Conservation (phyloP, 2,797 vertebrate species). For the Tangara arthus region DNA sequence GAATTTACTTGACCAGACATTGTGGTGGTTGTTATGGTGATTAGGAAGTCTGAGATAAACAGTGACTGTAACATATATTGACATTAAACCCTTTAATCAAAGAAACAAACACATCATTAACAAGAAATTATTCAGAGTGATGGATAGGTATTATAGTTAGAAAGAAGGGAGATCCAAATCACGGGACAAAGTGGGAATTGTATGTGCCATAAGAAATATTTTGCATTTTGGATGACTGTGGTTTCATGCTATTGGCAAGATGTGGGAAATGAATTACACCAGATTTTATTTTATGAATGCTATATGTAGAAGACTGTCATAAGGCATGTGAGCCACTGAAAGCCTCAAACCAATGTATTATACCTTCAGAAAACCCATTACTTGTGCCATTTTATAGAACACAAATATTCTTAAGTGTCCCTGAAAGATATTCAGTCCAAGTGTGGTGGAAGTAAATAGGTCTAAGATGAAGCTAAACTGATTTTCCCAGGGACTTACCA, state of each 20-base stretch:
- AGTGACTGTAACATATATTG: background rate
- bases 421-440: background rate
- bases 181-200: background rate
- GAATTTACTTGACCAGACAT: conserved; percentile 32
- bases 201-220: background rate
- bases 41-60: background rate
- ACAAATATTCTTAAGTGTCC: background rate
- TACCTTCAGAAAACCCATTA: background rate
- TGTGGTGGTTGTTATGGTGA: background rate
- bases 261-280: background rate
- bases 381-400: background rate
- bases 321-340: background rate
- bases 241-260: background rate
- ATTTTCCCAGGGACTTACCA: background rate
- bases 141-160: background rate
- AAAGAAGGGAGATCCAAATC: background rate
- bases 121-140: background rate
- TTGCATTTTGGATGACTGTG: background rate
- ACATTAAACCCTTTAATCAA: conserved; percentile 27
- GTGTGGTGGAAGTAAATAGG: background rate
- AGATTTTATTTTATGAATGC: background rate
- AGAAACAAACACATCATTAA: conserved; percentile 29
- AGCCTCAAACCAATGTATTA: background rate
- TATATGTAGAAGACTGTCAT: background rate
- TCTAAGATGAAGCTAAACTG: background rate